A percentile compares a stretch with the other conserved stretches of the same genome.
Conservation (phyloP, 2,888 invertebrate species). For the Caradrina kadenii region DNA sequence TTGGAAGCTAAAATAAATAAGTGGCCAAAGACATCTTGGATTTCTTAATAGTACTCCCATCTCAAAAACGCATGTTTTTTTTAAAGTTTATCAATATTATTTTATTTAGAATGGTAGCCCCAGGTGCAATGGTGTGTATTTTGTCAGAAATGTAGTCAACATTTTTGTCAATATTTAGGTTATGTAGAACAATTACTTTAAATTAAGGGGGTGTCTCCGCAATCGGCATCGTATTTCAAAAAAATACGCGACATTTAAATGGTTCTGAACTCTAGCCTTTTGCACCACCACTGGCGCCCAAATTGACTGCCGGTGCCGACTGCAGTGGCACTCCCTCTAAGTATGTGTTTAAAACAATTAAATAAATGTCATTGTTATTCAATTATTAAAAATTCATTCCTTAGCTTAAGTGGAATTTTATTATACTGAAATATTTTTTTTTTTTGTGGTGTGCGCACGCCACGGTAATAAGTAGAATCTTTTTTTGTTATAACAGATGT, state of each 20-base stretch:
- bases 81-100: too few species aligned
- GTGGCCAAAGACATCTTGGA: background rate
- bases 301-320: too few species aligned
- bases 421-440: slow-evolving; percentile 3
- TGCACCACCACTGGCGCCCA: too few species aligned
- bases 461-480: background rate
- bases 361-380: slow-evolving; percentile 26
- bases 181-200: background rate
- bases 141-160: background rate
- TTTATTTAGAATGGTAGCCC: background rate
- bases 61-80: background rate
- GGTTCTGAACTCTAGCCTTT: too few species aligned
- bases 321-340: background rate
- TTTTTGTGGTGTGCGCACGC: background rate
- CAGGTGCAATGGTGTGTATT: background rate
- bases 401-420: slow-evolving; percentile 52
- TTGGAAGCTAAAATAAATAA: background rate
- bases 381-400: slow-evolving; percentile 47
- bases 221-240: too few species aligned
- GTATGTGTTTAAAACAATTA: background rate
- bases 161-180: background rate
- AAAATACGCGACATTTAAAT: too few species aligned
- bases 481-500: slow-evolving; percentile 28
- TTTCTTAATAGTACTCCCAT: background rate
- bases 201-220: too few species aligned